phyloP scores from a whole-genome alignment of 2,888 invertebrate species.

The Plagiodera versicolora region DNA sequence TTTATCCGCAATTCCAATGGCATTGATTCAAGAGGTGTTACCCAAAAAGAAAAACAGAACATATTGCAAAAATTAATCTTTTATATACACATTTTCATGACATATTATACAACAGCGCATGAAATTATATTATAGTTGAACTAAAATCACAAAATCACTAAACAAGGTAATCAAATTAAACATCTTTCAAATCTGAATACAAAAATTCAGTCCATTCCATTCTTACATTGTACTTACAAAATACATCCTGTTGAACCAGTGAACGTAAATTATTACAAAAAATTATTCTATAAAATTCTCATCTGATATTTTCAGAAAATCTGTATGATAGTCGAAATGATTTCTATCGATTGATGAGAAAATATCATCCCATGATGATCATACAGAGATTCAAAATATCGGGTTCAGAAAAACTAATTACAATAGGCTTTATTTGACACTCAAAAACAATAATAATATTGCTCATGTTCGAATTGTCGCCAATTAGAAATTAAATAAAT shows the following conservation, averaged over 20 bases:
- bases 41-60: background rate
- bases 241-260: slow-evolving; percentile 22
- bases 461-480: background rate
- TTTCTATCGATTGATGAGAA: too few relatives aligned
- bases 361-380: background rate
- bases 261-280: slow-evolving; percentile 12
- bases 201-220: slow-evolving; percentile 30
- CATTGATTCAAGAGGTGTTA: background rate
- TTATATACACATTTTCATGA: slow-evolving; percentile 36
- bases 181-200: slow-evolving; percentile 23
- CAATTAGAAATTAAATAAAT: too few relatives aligned
- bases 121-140: slow-evolving; percentile 28
- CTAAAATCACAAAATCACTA: slow-evolving; percentile 29
- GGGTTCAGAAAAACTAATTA: background rate
- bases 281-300: slow-evolving; percentile 3
- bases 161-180: slow-evolving; percentile 22
- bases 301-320: background rate
- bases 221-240: slow-evolving; percentile 31
- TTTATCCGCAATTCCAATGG: slow-evolving; percentile 4
- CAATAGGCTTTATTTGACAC: background rate
- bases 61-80: slow-evolving; percentile 36
- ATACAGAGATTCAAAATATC: background rate
- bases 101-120: slow-evolving; percentile 33
- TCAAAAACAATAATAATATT: background rate
- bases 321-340: too few relatives aligned